Percentiles rank a stretch among this genome's conserved stretches.
Evolutionary conservation across 1,140 invertebrate genomes (phyloP).

Genomic region (Drosophila grimshawi): DNA sequence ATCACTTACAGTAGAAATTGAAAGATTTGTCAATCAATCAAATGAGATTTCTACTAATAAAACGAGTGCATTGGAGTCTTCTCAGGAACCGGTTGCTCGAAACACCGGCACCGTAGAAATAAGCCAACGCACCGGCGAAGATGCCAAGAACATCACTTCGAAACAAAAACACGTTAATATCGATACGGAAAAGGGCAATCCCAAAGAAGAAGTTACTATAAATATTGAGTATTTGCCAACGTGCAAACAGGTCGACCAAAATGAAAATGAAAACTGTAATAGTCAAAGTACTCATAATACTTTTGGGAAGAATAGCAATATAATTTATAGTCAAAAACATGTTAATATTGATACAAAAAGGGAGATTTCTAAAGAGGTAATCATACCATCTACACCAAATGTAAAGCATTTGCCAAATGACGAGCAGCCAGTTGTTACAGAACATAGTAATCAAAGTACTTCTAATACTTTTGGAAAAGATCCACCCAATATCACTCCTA

Average conservation of each 20-base stretch:
- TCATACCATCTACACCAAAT: background rate
- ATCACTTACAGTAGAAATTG: slow-evolving; percentile 77
- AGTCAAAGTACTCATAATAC: background rate
- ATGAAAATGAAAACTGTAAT: background rate
- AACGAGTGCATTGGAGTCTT: background rate
- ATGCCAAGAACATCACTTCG: background rate
- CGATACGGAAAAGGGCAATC: background rate
- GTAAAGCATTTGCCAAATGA: background rate
- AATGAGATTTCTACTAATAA: slow-evolving; percentile 41
- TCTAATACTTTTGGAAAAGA: background rate
- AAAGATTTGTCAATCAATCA: slow-evolving; percentile 71
- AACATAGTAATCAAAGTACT: background rate
- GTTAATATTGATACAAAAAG: background rate
- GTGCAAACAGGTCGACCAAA: background rate
- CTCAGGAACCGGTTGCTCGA: background rate
- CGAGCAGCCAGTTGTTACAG: background rate
- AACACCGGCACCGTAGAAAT: background rate
- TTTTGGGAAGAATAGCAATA: background rate
- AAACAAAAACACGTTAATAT: background rate
- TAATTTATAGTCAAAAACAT: background rate
- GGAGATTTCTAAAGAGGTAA: background rate
- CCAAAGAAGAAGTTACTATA: background rate
- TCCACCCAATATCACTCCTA: background rate
- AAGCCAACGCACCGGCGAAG: background rate
- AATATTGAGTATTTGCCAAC: background rate